Evolutionary conservation across 1,140 invertebrate species (phyloP).

Genomic region (Rhopalosiphum maidis): DNA sequence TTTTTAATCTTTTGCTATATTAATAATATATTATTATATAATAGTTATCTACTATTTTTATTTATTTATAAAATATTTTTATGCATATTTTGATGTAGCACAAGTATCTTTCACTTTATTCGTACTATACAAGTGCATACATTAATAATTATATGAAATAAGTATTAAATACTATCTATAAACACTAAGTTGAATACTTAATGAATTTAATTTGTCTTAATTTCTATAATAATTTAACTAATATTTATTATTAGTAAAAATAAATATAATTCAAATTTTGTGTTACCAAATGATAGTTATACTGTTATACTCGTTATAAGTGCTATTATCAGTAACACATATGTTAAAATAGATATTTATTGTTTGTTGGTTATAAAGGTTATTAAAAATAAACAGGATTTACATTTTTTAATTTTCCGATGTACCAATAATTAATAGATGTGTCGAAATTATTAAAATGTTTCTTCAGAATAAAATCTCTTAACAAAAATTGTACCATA

Average conservation of each 20-base stretch:
- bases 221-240: not conserved
- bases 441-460: not conserved
- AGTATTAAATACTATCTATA: not conserved
- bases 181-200: not conserved
- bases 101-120: not conserved
- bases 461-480: not conserved
- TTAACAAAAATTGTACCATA: not conserved
- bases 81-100: not conserved
- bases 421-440: not conserved
- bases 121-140: not conserved
- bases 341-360: not conserved
- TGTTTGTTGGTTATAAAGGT: not conserved
- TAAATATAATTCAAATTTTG: not conserved
- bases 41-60: not conserved
- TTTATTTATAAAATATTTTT: not conserved
- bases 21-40: not conserved
- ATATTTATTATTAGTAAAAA: not conserved
- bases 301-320: not conserved
- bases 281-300: not conserved
- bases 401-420: not conserved
- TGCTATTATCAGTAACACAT: not conserved
- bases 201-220: not conserved
- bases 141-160: not conserved
- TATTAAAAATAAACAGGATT: not conserved
- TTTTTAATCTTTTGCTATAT: not conserved